Percentiles rank a stretch among this genome's conserved stretches.
Conservation (phyloP, 2,888 invertebrate species). For the Eupithecia vulgata region DNA sequence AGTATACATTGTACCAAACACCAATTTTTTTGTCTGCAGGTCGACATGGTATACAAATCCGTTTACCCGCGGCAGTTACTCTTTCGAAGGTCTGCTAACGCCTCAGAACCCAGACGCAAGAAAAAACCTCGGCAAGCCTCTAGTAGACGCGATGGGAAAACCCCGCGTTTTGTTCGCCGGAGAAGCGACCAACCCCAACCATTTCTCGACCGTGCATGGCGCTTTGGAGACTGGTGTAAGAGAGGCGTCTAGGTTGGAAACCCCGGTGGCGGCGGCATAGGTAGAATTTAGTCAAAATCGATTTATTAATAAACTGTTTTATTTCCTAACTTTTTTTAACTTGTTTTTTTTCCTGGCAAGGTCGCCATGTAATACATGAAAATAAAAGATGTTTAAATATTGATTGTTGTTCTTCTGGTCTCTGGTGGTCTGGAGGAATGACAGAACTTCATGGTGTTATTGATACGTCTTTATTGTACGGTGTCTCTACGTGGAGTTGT, state of each 20-base stretch:
- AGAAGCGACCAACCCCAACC: slow-evolving; percentile 81
- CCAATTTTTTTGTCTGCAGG: slow-evolving; percentile 63
- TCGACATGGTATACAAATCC: slow-evolving; percentile 89
- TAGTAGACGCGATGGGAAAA: slow-evolving; percentile 70
- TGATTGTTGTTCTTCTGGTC: too few relatives aligned
- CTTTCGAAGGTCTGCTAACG: slow-evolving; percentile 82
- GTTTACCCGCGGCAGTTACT: slow-evolving; percentile 89
- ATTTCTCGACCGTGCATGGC: slow-evolving; percentile 89
- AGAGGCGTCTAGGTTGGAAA: slow-evolving; percentile 76
- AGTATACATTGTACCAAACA: too few relatives aligned
- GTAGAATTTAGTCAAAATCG: not conserved
- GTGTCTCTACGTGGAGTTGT: too few relatives aligned
- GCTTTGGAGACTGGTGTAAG: slow-evolving; percentile 87
- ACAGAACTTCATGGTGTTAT: too few relatives aligned
- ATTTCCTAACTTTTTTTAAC: not conserved
- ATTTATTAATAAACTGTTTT: not conserved
- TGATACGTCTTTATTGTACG: too few relatives aligned
- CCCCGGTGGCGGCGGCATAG: not conserved
- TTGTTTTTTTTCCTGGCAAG: not conserved
- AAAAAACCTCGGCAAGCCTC: slow-evolving; percentile 68
- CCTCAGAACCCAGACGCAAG: slow-evolving; percentile 63
- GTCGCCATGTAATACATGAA: too few relatives aligned
- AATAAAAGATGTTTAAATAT: too few relatives aligned
- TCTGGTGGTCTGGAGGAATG: too few relatives aligned
- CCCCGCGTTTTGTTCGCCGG: slow-evolving; percentile 85